These are phyloP conservation scores for Zelleria hepariella DNA, from an alignment of 2,888 invertebrate genomes.

Conservation along the genomic window DNA sequence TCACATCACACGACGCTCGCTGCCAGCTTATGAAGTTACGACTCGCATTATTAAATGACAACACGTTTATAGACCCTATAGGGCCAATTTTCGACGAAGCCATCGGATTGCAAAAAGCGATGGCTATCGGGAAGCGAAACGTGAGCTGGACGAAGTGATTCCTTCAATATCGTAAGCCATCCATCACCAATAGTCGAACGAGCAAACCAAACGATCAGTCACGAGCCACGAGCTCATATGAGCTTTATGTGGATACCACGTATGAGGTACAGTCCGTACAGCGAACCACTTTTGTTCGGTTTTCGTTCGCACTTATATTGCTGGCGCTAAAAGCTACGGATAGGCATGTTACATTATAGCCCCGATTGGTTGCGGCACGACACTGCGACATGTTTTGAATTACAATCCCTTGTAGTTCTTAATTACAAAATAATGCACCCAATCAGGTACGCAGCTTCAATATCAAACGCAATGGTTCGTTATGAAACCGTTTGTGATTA, in stretches of 20 bases:
- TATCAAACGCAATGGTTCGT: conserved; percentile 11
- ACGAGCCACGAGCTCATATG: conserved; percentile 22
- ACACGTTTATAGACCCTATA: neutral
- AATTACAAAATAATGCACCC: too few species aligned
- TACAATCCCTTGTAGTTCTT: conserved; percentile 17
- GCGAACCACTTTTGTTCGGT: too few species aligned
- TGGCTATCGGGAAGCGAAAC: neutral
- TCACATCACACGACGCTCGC: conserved; percentile 32
- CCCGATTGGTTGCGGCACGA: conserved; percentile 23
- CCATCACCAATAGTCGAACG: conserved; percentile 24
- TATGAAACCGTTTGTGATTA: too few species aligned
- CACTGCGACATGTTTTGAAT: conserved; percentile 25
- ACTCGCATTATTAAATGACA: neutral
- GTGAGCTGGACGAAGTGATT: conserved; percentile 7
- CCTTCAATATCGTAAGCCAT: conserved; percentile 19
- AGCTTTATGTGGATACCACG: conserved; percentile 18
- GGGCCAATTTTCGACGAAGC: neutral
- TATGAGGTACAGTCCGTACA: too few species aligned
- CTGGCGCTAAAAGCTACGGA: too few species aligned
- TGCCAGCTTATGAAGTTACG: conserved; percentile 5
- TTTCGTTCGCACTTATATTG: too few species aligned
- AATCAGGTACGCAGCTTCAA: conserved; percentile 5
- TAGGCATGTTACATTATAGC: conserved; percentile 23
- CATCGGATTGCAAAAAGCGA: neutral
- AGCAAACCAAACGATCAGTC: conserved; percentile 22